Conservation (phyloP, 2,797 vertebrate genomes). For the Euphonia xanthogaster region DNA sequence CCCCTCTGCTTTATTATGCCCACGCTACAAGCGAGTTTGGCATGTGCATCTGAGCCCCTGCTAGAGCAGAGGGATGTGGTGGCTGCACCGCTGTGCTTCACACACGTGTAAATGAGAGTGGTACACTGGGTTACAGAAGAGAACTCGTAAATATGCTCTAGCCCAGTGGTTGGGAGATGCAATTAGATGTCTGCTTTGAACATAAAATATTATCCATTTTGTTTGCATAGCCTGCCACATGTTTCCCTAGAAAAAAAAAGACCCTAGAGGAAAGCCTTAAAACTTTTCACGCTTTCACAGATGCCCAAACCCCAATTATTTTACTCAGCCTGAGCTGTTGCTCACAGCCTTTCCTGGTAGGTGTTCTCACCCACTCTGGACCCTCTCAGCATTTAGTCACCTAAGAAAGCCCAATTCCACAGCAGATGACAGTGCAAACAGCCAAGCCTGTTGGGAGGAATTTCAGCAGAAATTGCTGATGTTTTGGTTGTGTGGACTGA, state of each 20-base stretch:
- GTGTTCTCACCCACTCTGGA: neutral
- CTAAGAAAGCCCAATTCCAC: neutral
- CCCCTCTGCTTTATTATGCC: neutral
- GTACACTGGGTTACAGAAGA: neutral
- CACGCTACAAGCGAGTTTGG: neutral
- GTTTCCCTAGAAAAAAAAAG: neutral
- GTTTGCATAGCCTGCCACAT: neutral
- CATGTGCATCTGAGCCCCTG: neutral
- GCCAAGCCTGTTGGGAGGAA: neutral
- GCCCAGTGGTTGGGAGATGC: neutral
- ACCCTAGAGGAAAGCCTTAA: neutral
- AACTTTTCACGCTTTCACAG: neutral
- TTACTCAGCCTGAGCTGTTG: neutral
- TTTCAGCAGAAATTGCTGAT: neutral
- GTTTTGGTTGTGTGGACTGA: neutral
- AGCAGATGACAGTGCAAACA: neutral
- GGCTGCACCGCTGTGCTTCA: neutral
- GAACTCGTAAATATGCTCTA: neutral
- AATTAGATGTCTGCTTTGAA: slow-evolving; percentile 28
- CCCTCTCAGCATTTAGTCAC: neutral
- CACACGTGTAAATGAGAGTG: neutral
- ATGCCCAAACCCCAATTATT: neutral
- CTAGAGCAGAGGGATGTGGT: neutral
- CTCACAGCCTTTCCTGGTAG: neutral
- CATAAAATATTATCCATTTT: neutral